phyloP scores from a whole-genome alignment of 2,113 vertebrate species.

The Butorides virescens region DNA sequence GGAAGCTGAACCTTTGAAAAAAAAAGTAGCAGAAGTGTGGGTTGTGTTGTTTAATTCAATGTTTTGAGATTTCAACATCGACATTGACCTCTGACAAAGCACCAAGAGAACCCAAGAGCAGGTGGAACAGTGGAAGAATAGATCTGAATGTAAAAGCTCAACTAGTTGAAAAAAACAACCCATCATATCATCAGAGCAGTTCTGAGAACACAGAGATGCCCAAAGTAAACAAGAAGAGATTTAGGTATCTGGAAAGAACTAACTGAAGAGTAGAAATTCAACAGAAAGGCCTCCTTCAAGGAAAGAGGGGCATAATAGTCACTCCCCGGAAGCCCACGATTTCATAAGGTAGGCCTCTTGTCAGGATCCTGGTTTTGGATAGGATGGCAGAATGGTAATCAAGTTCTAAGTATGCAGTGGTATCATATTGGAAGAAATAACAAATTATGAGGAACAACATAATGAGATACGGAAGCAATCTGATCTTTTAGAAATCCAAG shows the following conservation, averaged over 20 bases:
- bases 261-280: background rate
- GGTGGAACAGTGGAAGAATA: background rate
- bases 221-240: background rate
- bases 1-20: background rate
- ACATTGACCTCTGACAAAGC: background rate
- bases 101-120: background rate
- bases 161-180: background rate
- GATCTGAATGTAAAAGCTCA: background rate
- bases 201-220: background rate
- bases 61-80: background rate
- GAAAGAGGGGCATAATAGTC: background rate
- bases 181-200: background rate
- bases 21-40: background rate
- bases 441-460: conserved; percentile 50
- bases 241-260: background rate
- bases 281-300: background rate
- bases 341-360: background rate
- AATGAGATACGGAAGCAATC: conserved; percentile 63
- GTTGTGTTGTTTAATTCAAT: conserved; percentile 14
- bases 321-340: background rate
- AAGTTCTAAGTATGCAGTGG: conserved; percentile 28
- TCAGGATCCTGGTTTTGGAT: conserved; percentile 28
- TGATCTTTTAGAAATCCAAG: conserved; percentile 65
- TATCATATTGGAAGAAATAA: conserved; percentile 10
- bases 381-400: conserved; percentile 39